Conservation (phyloP, 1,140 invertebrate genomes). For the Drosophila rhopaloa region DNA sequence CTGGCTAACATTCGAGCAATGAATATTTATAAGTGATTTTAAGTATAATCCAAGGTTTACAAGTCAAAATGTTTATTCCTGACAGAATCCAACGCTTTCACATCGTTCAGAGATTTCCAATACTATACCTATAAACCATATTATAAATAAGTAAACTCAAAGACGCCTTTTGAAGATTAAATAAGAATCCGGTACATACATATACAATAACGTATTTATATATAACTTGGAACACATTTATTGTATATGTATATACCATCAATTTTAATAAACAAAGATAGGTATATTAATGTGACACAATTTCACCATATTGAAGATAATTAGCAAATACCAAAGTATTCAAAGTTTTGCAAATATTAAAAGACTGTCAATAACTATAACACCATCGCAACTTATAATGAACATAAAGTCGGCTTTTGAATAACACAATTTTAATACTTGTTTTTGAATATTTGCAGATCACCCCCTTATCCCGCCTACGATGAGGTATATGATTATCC, state of each 20-base stretch:
- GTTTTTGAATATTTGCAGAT: conserved; percentile 1
- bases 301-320: conserved; percentile 12
- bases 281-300: not conserved
- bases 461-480: conserved; percentile 51
- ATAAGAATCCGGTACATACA: not conserved
- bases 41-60: too few species aligned
- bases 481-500: conserved; percentile 72
- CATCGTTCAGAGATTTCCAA: not conserved
- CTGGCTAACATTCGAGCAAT: too few species aligned
- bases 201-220: not conserved
- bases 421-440: not conserved
- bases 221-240: not conserved
- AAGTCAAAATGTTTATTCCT: too few species aligned
- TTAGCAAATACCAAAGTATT: not conserved
- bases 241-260: not conserved
- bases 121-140: not conserved
- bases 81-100: too few species aligned
- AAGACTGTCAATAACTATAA: too few species aligned
- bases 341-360: too few species aligned
- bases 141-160: not conserved
- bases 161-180: conserved; percentile 10
- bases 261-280: not conserved
- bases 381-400: too few species aligned
- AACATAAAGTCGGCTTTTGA: too few species aligned
- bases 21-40: too few species aligned